Evolutionary conservation across 2,888 invertebrate genomes (phyloP).

Genomic region (Polymixis flavicincta): DNA sequence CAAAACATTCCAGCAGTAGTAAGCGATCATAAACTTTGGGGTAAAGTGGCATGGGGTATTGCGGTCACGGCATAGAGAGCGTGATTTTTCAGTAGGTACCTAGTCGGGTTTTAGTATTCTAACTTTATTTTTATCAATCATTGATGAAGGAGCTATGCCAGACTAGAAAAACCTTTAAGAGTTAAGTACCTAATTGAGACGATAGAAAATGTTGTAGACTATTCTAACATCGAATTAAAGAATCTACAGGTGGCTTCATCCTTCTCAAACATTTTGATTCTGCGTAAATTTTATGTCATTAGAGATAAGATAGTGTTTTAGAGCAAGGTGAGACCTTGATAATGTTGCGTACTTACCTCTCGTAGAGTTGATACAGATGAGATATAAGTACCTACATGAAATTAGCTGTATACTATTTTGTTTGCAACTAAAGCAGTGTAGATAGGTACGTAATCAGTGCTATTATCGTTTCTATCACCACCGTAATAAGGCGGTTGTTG

Average conservation of each 20-base stretch:
- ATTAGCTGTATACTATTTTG: background rate
- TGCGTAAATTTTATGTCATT: constrained; percentile 58
- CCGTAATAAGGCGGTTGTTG: background rate
- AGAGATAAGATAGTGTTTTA: constrained; percentile 68
- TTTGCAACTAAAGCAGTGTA: background rate
- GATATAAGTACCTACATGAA: background rate
- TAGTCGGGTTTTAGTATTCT: too few relatives aligned
- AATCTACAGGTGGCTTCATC: background rate
- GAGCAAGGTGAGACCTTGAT: constrained; percentile 70
- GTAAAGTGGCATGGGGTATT: too few relatives aligned
- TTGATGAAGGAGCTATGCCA: background rate
- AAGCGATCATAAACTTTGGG: too few relatives aligned
- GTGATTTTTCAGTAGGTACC: too few relatives aligned
- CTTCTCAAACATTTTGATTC: constrained; percentile 45
- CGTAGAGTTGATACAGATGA: constrained; percentile 1
- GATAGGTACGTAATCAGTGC: background rate
- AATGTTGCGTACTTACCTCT: constrained; percentile 42
- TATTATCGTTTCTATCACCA: constrained; percentile 7
- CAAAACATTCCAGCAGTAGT: too few relatives aligned
- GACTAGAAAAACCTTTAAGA: background rate
- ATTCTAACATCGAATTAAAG: background rate
- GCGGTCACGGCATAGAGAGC: too few relatives aligned
- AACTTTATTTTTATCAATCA: too few relatives aligned
- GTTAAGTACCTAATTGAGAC: background rate
- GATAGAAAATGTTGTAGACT: background rate